Conservation (phyloP, 2,888 invertebrate genomes). For the Trisateles emortualis region DNA sequence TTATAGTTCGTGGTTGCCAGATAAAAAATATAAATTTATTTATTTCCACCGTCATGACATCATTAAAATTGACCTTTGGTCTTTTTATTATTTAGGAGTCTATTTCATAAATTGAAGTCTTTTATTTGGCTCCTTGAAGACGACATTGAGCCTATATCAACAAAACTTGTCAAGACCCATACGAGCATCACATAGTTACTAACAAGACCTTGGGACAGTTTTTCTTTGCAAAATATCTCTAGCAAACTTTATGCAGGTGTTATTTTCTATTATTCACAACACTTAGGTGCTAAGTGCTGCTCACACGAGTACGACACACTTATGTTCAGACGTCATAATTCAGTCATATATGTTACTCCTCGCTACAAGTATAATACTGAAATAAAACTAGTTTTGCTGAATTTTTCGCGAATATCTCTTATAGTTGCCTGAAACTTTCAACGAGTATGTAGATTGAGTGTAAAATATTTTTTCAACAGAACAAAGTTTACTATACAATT, state of each 20-base stretch:
- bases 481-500: no score
- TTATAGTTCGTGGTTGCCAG: no score
- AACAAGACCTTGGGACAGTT: background rate
- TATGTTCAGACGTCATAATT: slow-evolving; percentile 2
- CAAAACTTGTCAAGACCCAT: no score
- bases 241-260: background rate
- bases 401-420: slow-evolving; percentile 17
- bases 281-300: slow-evolving; percentile 1
- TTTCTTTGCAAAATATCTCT: background rate
- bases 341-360: slow-evolving; percentile 1
- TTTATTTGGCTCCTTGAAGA: no score
- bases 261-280: slow-evolving; percentile 7
- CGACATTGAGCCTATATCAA: no score
- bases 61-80: no score
- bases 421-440: slow-evolving; percentile 8
- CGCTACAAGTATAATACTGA: slow-evolving; percentile 3
- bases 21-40: no score
- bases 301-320: background rate
- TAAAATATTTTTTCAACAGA: background rate
- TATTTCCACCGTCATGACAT: no score
- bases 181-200: no score
- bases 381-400: slow-evolving; percentile 19
- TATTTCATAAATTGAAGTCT: no score
- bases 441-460: background rate
- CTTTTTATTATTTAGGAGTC: no score